phyloP scores from a whole-genome alignment of 2,113 vertebrate species.

The Solea solea region DNA sequence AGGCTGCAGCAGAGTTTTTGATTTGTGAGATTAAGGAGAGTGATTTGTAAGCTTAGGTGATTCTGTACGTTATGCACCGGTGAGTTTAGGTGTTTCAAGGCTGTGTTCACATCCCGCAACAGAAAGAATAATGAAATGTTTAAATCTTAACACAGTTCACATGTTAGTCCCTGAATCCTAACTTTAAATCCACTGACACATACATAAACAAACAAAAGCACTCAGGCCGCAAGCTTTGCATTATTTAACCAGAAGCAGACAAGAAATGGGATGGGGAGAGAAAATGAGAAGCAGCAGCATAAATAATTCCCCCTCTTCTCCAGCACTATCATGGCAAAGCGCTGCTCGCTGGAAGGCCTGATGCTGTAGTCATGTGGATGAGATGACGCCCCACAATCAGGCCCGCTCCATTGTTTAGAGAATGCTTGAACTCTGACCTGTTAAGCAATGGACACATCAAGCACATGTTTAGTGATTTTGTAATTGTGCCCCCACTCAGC shows the following conservation, averaged over 20 bases:
- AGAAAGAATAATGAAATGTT: constrained; percentile 35
- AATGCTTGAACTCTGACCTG: constrained; percentile 67
- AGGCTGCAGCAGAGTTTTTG: not conserved
- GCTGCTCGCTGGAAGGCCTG: constrained; percentile 48
- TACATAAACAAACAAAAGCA: constrained; percentile 45
- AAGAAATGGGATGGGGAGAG: constrained; percentile 24
- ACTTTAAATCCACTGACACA: constrained; percentile 20
- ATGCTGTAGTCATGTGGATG: constrained; percentile 67
- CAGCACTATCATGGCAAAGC: constrained; percentile 44
- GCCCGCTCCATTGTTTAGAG: constrained; percentile 59
- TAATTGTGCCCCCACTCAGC: constrained; percentile 48
- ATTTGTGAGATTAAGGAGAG: constrained; percentile 25
- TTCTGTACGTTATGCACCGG: constrained; percentile 20
- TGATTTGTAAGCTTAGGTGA: constrained; percentile 7
- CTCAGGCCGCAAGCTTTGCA: constrained; percentile 30
- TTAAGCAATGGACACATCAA: constrained; percentile 46
- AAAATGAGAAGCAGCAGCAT: constrained; percentile 23
- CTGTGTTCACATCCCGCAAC: constrained; percentile 21
- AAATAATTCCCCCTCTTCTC: constrained; percentile 55
- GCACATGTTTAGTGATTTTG: constrained; percentile 57
- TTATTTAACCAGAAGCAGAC: constrained; percentile 45
- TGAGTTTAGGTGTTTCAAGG: constrained; percentile 12
- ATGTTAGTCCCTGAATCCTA: constrained; percentile 17
- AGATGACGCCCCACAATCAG: constrained; percentile 54
- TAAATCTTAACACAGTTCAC: not conserved